Evolutionary conservation across 2,797 vertebrate genomes (phyloP).

Genomic region (Alcedo atthis): DNA sequence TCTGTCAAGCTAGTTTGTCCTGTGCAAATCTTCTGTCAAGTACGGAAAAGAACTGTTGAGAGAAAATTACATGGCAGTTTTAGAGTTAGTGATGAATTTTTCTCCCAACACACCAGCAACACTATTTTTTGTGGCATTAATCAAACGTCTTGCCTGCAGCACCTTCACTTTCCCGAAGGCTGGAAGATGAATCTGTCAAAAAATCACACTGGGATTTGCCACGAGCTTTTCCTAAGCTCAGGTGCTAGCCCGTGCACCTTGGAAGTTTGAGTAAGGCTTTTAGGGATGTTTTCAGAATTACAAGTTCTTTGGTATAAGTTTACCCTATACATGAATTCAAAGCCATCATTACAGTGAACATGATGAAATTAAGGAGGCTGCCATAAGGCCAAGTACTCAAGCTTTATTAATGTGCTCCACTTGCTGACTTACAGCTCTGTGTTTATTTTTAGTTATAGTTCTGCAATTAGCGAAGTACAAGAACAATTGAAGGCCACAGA

Average conservation of each 20-base stretch:
- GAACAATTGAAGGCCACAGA: constrained; percentile 57
- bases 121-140: constrained; percentile 85
- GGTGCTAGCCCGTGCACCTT: constrained; percentile 57
- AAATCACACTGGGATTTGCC: constrained; percentile 80
- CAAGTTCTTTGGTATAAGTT: constrained; percentile 71
- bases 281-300: constrained; percentile 66
- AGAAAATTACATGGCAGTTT: constrained; percentile 84
- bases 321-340: constrained; percentile 63
- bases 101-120: constrained; percentile 83
- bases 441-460: constrained; percentile 65
- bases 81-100: constrained; percentile 86
- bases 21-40: constrained; percentile 90
- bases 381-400: constrained; percentile 49
- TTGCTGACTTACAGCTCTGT: constrained; percentile 64
- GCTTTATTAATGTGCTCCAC: constrained; percentile 68
- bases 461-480: constrained; percentile 66
- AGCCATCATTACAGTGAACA: constrained; percentile 11
- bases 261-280: constrained; percentile 76
- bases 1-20: constrained; percentile 90
- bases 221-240: constrained; percentile 77
- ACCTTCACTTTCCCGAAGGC: constrained; percentile 81
- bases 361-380: constrained; percentile 57
- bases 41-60: constrained; percentile 76
- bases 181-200: constrained; percentile 84
- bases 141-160: constrained; percentile 84